These are phyloP conservation scores for Morpho helenor DNA, from an alignment of 2,888 invertebrate genomes.

Conservation along the genomic window DNA sequence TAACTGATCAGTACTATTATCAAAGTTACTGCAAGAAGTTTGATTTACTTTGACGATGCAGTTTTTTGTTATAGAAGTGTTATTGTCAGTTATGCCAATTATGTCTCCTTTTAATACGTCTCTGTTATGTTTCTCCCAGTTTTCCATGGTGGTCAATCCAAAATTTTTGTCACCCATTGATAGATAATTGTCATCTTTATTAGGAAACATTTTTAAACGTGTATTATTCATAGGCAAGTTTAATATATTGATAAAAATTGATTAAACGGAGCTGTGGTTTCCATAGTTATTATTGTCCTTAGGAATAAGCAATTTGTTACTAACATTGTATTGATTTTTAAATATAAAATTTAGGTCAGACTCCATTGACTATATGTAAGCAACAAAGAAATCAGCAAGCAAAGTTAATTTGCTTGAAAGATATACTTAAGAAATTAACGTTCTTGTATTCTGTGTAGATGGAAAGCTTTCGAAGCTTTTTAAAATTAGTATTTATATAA, in stretches of 20 bases:
- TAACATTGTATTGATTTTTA: background rate
- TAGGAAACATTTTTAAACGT: constrained; percentile 40
- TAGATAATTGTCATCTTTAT: constrained; percentile 54
- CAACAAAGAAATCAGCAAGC: too few relatives aligned
- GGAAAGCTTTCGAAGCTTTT: too few relatives aligned
- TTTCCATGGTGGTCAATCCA: constrained; percentile 49
- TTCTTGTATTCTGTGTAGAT: too few relatives aligned
- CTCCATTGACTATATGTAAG: background rate
- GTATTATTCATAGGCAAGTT: background rate
- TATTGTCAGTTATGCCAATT: constrained; percentile 57
- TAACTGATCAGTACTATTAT: constrained; percentile 63
- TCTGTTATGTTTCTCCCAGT: constrained; percentile 63
- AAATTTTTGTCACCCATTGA: constrained; percentile 57
- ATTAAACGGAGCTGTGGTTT: constrained; percentile 1
- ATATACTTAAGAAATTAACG: too few relatives aligned
- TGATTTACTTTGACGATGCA: constrained; percentile 69
- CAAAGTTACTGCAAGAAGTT: constrained; percentile 59
- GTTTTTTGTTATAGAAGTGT: constrained; percentile 66
- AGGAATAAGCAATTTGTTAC: background rate
- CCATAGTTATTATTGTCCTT: background rate
- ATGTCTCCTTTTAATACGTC: constrained; percentile 63
- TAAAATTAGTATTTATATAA: too few relatives aligned
- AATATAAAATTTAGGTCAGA: background rate
- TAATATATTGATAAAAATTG: background rate
- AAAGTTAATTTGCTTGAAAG: too few relatives aligned